These are phyloP conservation scores for Chitala chitala DNA, from an alignment of 2,113 vertebrate genomes.

Conservation along the genomic window DNA sequence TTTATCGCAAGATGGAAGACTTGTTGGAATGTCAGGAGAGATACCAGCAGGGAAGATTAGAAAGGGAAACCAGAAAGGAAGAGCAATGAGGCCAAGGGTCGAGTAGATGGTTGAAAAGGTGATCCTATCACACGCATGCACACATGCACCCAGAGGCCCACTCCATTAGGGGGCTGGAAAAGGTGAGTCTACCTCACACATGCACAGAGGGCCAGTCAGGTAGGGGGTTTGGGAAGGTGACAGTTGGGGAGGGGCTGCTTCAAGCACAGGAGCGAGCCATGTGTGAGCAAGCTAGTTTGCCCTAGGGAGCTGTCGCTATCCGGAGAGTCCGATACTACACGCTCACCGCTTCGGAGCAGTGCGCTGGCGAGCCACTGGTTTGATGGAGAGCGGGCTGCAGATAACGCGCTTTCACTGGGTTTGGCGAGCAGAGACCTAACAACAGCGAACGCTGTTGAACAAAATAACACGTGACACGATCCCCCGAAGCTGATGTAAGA, in stretches of 20 bases:
- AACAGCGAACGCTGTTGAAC: neutral
- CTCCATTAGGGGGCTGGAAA: no score
- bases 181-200: no score
- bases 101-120: no score
- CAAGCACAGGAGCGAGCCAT: neutral
- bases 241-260: neutral
- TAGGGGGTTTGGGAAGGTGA: neutral
- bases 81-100: neutral
- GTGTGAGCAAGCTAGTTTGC: constrained; percentile 26
- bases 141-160: no score
- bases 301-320: neutral
- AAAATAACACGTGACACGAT: neutral
- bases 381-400: constrained; percentile 25
- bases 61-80: neutral
- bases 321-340: neutral
- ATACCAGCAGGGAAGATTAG: neutral
- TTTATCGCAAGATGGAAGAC: no score
- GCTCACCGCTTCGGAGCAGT: neutral
- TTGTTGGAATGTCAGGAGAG: neutral
- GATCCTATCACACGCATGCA: no score
- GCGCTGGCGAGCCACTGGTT: neutral
- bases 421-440: constrained; percentile 16
- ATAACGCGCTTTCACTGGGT: constrained; percentile 20
- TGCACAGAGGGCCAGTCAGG: neutral
- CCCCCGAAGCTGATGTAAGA: neutral